These are phyloP conservation scores for Myathropa florea DNA, from an alignment of 2,888 invertebrate genomes.

Conservation along the genomic window DNA sequence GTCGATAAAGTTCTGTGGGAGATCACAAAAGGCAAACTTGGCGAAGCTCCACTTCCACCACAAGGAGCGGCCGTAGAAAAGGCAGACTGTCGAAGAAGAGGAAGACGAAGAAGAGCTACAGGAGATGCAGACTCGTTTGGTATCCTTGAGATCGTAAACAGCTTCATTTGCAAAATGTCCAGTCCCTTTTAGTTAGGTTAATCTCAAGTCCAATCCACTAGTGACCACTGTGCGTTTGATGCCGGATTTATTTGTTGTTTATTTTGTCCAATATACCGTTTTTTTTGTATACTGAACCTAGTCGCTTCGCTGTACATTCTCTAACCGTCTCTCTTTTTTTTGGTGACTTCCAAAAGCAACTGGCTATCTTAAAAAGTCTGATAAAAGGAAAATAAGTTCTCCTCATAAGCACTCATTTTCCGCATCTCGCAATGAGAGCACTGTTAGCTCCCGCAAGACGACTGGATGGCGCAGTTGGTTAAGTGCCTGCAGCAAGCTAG, in stretches of 20 bases:
- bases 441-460: no score
- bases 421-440: no score
- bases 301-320: constrained; percentile 62
- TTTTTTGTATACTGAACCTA: constrained; percentile 60
- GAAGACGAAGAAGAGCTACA: constrained; percentile 90
- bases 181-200: constrained; percentile 18
- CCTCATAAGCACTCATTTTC: no score
- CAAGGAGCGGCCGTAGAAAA: constrained; percentile 84
- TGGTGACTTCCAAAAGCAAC: no score
- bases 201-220: background rate
- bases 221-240: background rate
- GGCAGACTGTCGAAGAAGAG: constrained; percentile 81
- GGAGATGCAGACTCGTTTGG: constrained; percentile 94
- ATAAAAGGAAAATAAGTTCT: no score
- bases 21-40: constrained; percentile 94
- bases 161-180: background rate
- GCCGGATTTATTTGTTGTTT: constrained; percentile 6
- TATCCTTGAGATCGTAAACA: constrained; percentile 91
- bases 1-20: constrained; percentile 96
- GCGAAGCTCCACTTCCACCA: constrained; percentile 92
- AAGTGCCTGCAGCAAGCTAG: no score
- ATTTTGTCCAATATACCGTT: constrained; percentile 27
- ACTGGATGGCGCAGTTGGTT: no score
- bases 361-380: no score
- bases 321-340: constrained; percentile 8